Conservation (phyloP, 2,113 vertebrate species). For the Heterotis niloticus region DNA sequence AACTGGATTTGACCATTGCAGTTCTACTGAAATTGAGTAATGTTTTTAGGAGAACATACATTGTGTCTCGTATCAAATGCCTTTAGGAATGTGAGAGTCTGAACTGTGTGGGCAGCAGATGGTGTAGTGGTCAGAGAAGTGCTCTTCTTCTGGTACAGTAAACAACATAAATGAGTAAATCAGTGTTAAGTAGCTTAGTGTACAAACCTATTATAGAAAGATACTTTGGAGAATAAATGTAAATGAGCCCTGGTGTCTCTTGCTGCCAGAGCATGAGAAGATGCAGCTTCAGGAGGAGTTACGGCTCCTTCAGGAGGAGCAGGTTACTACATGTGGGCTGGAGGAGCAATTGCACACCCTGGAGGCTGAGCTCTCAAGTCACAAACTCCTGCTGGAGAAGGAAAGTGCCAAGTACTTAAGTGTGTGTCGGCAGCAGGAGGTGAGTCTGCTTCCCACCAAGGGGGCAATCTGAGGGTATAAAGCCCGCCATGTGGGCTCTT, state of each 20-base stretch:
- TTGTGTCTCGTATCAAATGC: too few species aligned
- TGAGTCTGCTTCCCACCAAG: conserved; percentile 40
- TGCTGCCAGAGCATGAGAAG: conserved; percentile 52
- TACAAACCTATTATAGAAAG: too few species aligned
- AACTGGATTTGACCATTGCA: too few species aligned
- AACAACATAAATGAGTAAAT: too few species aligned
- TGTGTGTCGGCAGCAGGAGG: conserved; percentile 77
- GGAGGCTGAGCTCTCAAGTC: conserved; percentile 60
- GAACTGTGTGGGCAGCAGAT: too few species aligned
- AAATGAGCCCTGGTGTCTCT: background rate
- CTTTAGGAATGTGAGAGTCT: too few species aligned
- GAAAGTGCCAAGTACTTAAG: conserved; percentile 77
- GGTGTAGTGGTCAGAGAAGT: too few species aligned
- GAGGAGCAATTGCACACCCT: conserved; percentile 65
- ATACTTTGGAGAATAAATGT: background rate
- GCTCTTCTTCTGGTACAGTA: too few species aligned
- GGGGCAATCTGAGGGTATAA: background rate
- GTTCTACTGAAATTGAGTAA: too few species aligned
- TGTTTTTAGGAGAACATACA: too few species aligned
- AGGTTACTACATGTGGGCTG: conserved; percentile 51
- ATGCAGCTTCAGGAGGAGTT: conserved; percentile 61
- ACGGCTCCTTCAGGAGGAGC: conserved; percentile 44
- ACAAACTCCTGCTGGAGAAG: conserved; percentile 68
- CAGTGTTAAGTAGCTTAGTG: too few species aligned
- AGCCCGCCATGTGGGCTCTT: too few species aligned